phyloP scores from a whole-genome alignment of 1,140 invertebrate genomes.

The Dreissena polymorpha region DNA sequence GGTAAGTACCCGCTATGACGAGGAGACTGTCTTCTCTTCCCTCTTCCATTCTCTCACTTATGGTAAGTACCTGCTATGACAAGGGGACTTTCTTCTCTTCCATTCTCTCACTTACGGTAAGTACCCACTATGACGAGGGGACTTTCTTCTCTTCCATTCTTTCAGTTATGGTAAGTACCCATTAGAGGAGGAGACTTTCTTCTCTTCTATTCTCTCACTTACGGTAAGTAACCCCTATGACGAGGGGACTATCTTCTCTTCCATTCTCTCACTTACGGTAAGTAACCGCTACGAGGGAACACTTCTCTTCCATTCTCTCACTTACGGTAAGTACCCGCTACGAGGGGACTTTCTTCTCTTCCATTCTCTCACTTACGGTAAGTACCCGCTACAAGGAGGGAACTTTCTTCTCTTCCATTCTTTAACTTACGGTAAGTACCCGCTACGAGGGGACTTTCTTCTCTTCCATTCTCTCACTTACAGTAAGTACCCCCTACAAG shows the following conservation, averaged over 20 bases:
- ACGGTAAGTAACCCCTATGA: slow-evolving; percentile 86
- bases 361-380: no score
- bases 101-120: no score
- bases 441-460: no score
- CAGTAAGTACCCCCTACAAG: slow-evolving; percentile 89
- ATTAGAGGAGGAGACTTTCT: no score
- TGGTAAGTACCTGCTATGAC: slow-evolving; percentile 85
- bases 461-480: no score
- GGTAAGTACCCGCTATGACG: slow-evolving; percentile 98
- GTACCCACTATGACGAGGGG: slow-evolving; percentile 96
- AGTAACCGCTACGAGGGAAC: slow-evolving; percentile 99
- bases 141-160: slow-evolving; percentile 98
- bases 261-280: no score
- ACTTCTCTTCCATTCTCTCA: slow-evolving; percentile 98
- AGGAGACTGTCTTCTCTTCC: slow-evolving; percentile 96
- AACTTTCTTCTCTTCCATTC: slow-evolving; percentile 97
- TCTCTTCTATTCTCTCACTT: slow-evolving; percentile 98
- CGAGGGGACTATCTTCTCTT: no score
- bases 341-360: no score
- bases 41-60: slow-evolving; percentile 97
- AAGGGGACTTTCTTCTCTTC: no score
- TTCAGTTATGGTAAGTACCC: slow-evolving; percentile 93
- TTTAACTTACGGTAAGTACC: slow-evolving; percentile 95
- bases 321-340: slow-evolving; percentile 89
- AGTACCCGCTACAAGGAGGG: slow-evolving; percentile 99